phyloP scores from a whole-genome alignment of 2,888 invertebrate genomes.

The Erannis defoliaria region DNA sequence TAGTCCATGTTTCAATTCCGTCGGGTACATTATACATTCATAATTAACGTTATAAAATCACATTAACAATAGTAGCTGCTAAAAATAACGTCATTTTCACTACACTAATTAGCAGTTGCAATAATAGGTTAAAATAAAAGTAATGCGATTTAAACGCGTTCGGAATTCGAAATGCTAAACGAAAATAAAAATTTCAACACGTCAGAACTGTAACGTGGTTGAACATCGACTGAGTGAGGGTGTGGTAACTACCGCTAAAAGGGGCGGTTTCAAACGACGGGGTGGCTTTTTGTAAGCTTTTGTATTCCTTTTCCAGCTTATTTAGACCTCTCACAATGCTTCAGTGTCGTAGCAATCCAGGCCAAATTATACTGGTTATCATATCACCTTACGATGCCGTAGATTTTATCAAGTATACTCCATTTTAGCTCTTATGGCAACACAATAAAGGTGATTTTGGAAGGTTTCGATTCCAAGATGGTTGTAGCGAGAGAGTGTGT shows the following conservation, averaged over 20 bases:
- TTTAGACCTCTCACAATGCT: slow-evolving; percentile 54
- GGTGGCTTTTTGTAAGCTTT: slow-evolving; percentile 80
- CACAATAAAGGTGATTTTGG: slow-evolving; percentile 37
- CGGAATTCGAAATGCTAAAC: slow-evolving; percentile 12
- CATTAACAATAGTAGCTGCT: slow-evolving; percentile 7
- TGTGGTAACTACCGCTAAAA: slow-evolving; percentile 67
- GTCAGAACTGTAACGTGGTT: slow-evolving; percentile 54
- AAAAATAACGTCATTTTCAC: slow-evolving; percentile 26
- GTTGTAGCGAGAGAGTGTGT: slow-evolving; percentile 47
- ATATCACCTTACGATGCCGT: slow-evolving; percentile 59
- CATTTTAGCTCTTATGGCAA: slow-evolving; percentile 40
- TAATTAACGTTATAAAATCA: slow-evolving; percentile 33
- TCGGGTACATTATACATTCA: slow-evolving; percentile 79
- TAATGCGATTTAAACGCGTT: slow-evolving; percentile 16
- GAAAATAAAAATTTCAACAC: slow-evolving; percentile 12
- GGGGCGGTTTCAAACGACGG: slow-evolving; percentile 71
- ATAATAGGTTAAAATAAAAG: neutral
- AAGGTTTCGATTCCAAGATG: slow-evolving; percentile 34
- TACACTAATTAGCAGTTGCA: slow-evolving; percentile 21
- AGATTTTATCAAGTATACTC: slow-evolving; percentile 20
- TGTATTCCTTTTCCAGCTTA: slow-evolving; percentile 61
- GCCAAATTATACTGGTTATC: slow-evolving; percentile 56
- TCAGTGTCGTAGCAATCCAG: slow-evolving; percentile 33
- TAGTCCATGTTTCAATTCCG: slow-evolving; percentile 79
- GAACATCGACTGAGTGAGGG: slow-evolving; percentile 72